Percentiles rank a stretch among this genome's conserved stretches.
Evolutionary conservation across 2,888 invertebrate genomes (phyloP).

Genomic region (Drosophila stalkeri): DNA sequence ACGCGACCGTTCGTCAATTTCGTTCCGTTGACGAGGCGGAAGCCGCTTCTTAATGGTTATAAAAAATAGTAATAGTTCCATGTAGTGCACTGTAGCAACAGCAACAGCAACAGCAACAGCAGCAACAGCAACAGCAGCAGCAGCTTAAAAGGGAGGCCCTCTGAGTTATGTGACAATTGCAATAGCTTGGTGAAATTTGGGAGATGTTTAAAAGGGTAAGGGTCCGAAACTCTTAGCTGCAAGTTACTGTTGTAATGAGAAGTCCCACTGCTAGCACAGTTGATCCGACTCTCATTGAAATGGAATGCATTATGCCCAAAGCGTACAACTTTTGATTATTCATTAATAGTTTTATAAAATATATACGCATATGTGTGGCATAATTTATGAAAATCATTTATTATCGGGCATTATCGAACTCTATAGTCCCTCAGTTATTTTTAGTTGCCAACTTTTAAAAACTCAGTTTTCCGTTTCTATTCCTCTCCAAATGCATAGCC

Average conservation of each 20-base stretch:
- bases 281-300: not conserved
- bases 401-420: no score
- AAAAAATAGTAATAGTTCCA: constrained; percentile 41
- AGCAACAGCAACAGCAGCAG: constrained; percentile 13
- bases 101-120: constrained; percentile 23
- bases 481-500: not conserved
- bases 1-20: constrained; percentile 63
- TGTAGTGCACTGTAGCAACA: constrained; percentile 43
- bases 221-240: not conserved
- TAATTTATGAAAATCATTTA: no score
- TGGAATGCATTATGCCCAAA: not conserved
- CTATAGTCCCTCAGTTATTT: no score
- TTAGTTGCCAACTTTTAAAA: not conserved
- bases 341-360: no score
- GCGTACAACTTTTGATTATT: not conserved
- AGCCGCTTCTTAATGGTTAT: constrained; percentile 66
- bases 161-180: constrained; percentile 39
- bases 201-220: no score
- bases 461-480: not conserved
- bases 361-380: no score
- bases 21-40: constrained; percentile 51
- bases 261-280: not conserved
- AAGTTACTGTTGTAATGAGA: constrained; percentile 3
- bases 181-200: constrained; percentile 39
- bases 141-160: constrained; percentile 53